Conservation (phyloP, 2,888 invertebrate genomes). For the Sarcophaga carnaria region DNA sequence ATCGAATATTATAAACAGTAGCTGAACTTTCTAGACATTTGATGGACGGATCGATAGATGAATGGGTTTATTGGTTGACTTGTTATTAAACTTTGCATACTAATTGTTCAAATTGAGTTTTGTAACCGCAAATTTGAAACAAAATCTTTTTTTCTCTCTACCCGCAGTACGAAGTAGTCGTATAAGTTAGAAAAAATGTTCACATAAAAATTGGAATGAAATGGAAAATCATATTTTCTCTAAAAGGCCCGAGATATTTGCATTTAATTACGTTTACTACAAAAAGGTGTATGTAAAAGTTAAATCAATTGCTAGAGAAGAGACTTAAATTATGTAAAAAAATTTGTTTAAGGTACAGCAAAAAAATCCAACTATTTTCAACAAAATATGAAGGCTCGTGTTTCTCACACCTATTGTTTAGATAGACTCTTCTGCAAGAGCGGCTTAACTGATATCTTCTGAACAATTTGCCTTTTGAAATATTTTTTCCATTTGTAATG, state of each 20-base stretch:
- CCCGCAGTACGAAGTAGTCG: neutral
- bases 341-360: too few relatives aligned
- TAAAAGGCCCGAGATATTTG: neutral
- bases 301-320: too few relatives aligned
- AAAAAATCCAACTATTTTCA: too few relatives aligned
- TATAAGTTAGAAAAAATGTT: neutral
- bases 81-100: neutral
- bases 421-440: too few relatives aligned
- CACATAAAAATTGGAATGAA: neutral
- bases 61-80: neutral
- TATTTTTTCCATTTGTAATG: too few relatives aligned
- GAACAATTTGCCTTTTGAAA: too few relatives aligned
- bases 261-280: too few relatives aligned
- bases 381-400: too few relatives aligned
- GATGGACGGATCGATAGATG: conserved; percentile 14
- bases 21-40: neutral
- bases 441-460: too few relatives aligned
- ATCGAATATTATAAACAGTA: neutral
- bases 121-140: conserved; percentile 45
- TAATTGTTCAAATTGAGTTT: conserved; percentile 27
- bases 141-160: neutral
- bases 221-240: neutral
- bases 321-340: too few relatives aligned
- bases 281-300: too few relatives aligned
- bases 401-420: too few relatives aligned